Evolutionary conservation across 2,797 vertebrate species (phyloP).

Genomic region (Anguilla obscura): DNA sequence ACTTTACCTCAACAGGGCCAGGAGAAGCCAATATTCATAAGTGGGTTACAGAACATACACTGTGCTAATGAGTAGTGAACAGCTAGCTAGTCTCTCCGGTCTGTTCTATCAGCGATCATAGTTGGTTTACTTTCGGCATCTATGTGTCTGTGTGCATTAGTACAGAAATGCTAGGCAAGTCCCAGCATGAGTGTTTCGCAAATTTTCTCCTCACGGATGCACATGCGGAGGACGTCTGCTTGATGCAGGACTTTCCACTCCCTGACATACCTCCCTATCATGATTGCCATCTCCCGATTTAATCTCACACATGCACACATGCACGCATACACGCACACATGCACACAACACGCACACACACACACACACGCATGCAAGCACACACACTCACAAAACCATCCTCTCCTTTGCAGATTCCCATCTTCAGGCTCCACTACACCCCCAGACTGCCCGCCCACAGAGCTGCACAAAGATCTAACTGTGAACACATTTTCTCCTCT

Average conservation of each 20-base stretch:
- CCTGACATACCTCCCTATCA: background rate
- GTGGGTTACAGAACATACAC: background rate
- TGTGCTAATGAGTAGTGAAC: background rate
- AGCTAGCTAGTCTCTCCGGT: background rate
- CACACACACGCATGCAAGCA: background rate
- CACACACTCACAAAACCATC: background rate
- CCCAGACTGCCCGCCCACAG: constrained; percentile 49
- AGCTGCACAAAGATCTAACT: constrained; percentile 54
- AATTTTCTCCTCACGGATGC: background rate
- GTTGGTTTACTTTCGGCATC: background rate
- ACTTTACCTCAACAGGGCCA: constrained; percentile 6
- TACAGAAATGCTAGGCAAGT: background rate
- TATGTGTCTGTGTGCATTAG: background rate
- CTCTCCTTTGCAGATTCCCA: constrained; percentile 47
- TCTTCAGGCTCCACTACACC: constrained; percentile 51
- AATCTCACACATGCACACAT: background rate
- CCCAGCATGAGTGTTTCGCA: background rate
- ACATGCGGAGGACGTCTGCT: background rate
- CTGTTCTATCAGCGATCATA: background rate
- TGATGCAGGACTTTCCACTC: background rate
- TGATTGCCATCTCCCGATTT: background rate
- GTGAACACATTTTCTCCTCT: constrained; percentile 42
- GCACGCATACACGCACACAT: no score
- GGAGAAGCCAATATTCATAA: background rate
- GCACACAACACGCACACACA: background rate